Base-by-base conservation (phyloP, 2,888 invertebrate species). In the Amblyjoppa fuscipennis region DNA sequence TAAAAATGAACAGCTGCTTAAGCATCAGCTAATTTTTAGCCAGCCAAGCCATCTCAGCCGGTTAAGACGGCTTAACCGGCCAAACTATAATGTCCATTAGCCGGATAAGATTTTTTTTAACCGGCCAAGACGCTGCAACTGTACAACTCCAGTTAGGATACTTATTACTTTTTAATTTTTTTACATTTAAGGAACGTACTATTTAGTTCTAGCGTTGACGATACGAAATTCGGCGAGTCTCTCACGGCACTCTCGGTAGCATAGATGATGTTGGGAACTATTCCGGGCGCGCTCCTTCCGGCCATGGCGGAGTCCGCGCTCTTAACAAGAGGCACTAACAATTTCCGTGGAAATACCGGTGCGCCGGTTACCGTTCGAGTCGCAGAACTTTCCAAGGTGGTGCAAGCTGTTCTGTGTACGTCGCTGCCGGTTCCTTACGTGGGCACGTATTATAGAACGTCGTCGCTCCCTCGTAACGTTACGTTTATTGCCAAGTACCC, bases 391-490 rank as follows among this genome's bases (percentile, higher is more conserved):
- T 84, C 56, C 69, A 45, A 66, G 66, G 76, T 66, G 31, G 66
- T 16, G 34, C 74, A 51, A 53, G 38, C 53, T n/a, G 45, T 13
- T 51, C 34, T 31, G 38, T 69, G 71, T 34, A 25, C 59, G 69
- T 56, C 59, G 34, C 71, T n/a, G 13, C n/a, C 69, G 49, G 59
- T 68, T 66, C 69, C 69, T 70, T 73, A 73, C 59, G 41, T 64
- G 51, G 68, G 68, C 74, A 74, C 81, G 74, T 81, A 74, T 74
- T 77, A 56, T 64, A 64, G 41, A 49, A 31, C n/a, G 49, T 6
- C 38, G 68, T 76, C 71, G 73, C 70, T 59, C 41, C 56, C 64
- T 71, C 77, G 82, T 87, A 88, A 85, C 83, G 69, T 87, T 87
- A 86, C 86, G 82, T 88, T 88, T 84, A 85, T 86, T 84, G 68